Conservation (phyloP, 2,888 invertebrate genomes). For the Caenorhabditis plicata region DNA sequence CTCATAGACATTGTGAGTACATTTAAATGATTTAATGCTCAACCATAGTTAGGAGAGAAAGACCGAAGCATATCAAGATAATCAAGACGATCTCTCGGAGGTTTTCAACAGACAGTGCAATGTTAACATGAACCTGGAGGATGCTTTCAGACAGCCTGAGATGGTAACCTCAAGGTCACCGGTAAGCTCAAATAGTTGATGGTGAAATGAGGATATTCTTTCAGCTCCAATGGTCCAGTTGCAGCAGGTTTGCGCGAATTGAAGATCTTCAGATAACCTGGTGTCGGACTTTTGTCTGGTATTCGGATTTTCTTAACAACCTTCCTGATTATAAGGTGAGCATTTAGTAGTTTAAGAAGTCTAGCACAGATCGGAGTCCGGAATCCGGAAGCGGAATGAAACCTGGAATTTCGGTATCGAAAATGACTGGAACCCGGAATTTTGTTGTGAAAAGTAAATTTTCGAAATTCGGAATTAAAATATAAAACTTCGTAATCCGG, state of each 20-base stretch:
- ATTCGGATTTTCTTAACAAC: conserved; percentile 32
- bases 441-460: too few species aligned
- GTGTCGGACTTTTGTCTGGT: conserved; percentile 47
- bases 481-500: too few species aligned
- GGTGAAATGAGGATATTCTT: conserved; percentile 1
- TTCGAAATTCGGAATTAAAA: too few species aligned
- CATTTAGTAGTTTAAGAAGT: too few species aligned
- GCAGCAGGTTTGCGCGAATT: conserved; percentile 27
- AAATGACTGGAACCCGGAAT: too few species aligned
- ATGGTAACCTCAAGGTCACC: conserved; percentile 33
- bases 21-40: background rate
- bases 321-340: conserved; percentile 30
- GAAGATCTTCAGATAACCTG: conserved; percentile 40
- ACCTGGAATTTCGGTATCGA: too few species aligned
- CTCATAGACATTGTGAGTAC: conserved; percentile 7
- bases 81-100: conserved; percentile 19
- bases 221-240: conserved; percentile 32
- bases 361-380: too few species aligned
- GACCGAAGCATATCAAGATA: background rate
- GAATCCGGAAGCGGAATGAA: too few species aligned
- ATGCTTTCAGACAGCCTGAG: conserved; percentile 35
- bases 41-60: background rate
- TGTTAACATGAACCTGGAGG: conserved; percentile 33
- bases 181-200: conserved; percentile 12
- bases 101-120: conserved; percentile 32